Evolutionary conservation across 2,888 invertebrate species (phyloP).

Genomic region (Chymomyza amoena): DNA sequence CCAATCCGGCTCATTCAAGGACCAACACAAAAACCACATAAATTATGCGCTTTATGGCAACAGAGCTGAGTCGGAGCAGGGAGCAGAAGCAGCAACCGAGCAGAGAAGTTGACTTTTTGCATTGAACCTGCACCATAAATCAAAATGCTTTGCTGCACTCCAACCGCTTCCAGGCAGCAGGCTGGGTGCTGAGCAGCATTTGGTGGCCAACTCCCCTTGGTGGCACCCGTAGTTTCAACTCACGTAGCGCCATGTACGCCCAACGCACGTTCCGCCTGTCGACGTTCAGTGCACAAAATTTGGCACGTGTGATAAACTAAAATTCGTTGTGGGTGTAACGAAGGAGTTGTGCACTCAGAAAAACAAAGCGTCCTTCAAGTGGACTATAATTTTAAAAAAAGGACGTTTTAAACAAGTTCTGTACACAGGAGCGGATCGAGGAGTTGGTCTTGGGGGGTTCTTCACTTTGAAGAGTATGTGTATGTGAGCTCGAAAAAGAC

Average conservation of each 20-base stretch:
- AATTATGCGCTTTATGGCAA: slow-evolving; percentile 65
- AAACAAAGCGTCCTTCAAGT: not conserved
- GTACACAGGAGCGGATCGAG: no score
- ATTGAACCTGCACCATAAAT: slow-evolving; percentile 67
- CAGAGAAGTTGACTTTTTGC: slow-evolving; percentile 62
- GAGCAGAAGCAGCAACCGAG: slow-evolving; percentile 9
- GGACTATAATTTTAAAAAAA: not conserved
- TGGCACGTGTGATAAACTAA: slow-evolving; percentile 71
- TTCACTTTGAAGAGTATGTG: no score
- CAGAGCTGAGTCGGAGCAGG: not conserved
- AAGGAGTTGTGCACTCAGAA: not conserved
- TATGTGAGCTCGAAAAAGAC: no score
- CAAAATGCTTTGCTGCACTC: slow-evolving; percentile 39
- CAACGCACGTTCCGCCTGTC: slow-evolving; percentile 5
- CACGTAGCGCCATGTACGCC: slow-evolving; percentile 45
- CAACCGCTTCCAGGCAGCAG: not conserved
- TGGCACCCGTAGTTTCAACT: slow-evolving; percentile 35
- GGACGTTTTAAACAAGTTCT: no score
- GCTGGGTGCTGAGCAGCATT: not conserved
- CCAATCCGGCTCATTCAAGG: slow-evolving; percentile 13
- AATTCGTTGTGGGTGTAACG: slow-evolving; percentile 50
- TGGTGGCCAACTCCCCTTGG: not conserved
- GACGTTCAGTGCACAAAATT: slow-evolving; percentile 10
- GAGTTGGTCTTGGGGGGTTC: no score
- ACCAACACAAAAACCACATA: slow-evolving; percentile 49